These are phyloP conservation scores for Chymomyza amoena DNA, from an alignment of 2,888 invertebrate species.

Conservation along the genomic window DNA sequence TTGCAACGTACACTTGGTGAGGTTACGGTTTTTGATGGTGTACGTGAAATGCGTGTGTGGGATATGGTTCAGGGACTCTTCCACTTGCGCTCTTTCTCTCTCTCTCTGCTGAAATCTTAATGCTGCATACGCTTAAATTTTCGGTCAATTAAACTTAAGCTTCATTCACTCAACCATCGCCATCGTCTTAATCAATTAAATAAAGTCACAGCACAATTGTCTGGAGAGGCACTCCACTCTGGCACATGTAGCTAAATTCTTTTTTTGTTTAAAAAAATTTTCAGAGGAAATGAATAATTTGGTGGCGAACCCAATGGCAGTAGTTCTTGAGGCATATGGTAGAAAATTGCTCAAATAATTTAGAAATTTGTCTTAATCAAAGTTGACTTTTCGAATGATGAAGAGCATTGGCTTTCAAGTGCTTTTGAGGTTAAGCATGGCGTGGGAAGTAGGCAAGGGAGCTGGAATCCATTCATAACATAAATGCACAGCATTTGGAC, in stretches of 20 bases:
- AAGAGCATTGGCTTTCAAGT: constrained; percentile 1
- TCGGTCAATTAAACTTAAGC: constrained; percentile 22
- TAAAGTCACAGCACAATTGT: constrained; percentile 51
- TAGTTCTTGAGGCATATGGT: constrained; percentile 10
- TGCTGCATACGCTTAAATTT: background rate
- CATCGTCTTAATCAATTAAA: constrained; percentile 60
- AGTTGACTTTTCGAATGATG: constrained; percentile 29
- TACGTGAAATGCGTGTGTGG: background rate
- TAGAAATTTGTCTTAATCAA: constrained; percentile 63
- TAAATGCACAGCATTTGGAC: background rate
- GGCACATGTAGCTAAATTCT: constrained; percentile 31
- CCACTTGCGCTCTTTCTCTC: background rate
- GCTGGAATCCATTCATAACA: background rate
- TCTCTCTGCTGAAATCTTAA: background rate
- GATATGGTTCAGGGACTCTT: background rate
- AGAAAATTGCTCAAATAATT: constrained; percentile 27
- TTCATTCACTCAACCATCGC: background rate
- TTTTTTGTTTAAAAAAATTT: constrained; percentile 41
- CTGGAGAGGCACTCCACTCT: constrained; percentile 51
- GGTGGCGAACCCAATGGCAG: background rate
- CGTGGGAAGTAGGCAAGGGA: constrained; percentile 15
- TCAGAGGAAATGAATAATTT: constrained; percentile 65
- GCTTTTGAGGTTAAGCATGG: constrained; percentile 14
- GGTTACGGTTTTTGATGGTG: background rate
- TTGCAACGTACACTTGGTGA: background rate